Evolutionary conservation across 1,140 invertebrate species (phyloP).

Genomic region (Polypedilum vanderplanki): DNA sequence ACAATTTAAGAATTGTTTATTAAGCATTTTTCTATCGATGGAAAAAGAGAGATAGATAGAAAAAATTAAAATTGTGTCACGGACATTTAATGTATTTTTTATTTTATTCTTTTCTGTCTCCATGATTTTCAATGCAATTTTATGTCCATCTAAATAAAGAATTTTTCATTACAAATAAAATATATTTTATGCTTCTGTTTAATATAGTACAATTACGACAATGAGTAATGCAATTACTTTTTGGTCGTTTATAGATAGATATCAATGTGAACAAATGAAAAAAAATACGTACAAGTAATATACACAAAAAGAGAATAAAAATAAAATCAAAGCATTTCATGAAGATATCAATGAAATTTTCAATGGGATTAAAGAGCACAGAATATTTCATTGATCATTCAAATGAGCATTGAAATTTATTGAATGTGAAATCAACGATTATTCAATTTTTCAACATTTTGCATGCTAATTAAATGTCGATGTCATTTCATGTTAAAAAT

Average conservation of each 20-base stretch:
- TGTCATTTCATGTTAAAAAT: background rate
- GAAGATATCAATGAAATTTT: background rate
- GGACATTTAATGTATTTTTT: too few relatives aligned
- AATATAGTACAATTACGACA: background rate
- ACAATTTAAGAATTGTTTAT: too few relatives aligned
- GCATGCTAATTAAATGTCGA: background rate
- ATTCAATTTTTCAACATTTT: background rate
- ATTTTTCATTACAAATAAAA: background rate
- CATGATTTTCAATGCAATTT: background rate
- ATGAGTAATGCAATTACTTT: conserved; percentile 18
- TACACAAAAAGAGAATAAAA: too few relatives aligned
- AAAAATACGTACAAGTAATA: too few relatives aligned
- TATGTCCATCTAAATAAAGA: conserved; percentile 18
- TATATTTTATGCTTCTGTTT: background rate
- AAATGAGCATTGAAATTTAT: background rate
- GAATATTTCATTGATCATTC: background rate
- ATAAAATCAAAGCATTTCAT: background rate
- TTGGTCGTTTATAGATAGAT: background rate
- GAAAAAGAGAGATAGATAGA: too few relatives aligned
- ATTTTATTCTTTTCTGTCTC: background rate
- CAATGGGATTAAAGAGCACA: conserved; percentile 4
- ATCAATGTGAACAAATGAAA: background rate
- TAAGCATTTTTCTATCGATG: too few relatives aligned
- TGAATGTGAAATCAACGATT: too few relatives aligned
- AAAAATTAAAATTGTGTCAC: background rate